A percentile compares a stretch with the other conserved stretches of the same genome.
phyloP scores from a whole-genome alignment of 2,113 vertebrate species.

The Protomyctophum bolini region DNA sequence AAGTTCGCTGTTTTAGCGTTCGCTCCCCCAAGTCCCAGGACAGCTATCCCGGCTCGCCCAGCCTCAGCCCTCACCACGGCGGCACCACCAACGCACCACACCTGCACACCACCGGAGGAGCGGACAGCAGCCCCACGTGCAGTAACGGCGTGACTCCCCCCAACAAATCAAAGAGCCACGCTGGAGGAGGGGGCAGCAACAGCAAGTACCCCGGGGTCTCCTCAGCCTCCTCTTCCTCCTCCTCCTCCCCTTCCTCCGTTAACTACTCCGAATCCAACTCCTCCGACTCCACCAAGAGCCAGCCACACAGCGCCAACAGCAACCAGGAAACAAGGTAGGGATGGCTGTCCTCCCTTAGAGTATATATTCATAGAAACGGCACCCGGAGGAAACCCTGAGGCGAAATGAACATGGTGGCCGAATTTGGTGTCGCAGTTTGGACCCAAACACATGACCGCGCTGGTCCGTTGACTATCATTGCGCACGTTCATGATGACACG shows the following conservation, averaged over 20 bases:
- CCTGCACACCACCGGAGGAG: slow-evolving; percentile 85
- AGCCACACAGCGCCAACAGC: slow-evolving; percentile 95
- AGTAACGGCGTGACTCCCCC: slow-evolving; percentile 90
- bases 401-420: too few species aligned
- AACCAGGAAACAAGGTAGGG: slow-evolving; percentile 95
- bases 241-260: slow-evolving; percentile 95
- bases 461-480: too few species aligned
- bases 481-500: too few species aligned
- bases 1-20: slow-evolving; percentile 90
- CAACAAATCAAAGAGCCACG: slow-evolving; percentile 89
- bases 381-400: too few species aligned
- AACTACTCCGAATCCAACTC: slow-evolving; percentile 99
- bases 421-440: too few species aligned
- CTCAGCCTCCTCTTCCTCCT: slow-evolving; percentile 91
- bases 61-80: slow-evolving; percentile 86
- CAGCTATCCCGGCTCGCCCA: slow-evolving; percentile 93
- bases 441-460: too few species aligned
- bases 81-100: slow-evolving; percentile 89
- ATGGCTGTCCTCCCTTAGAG: not conserved
- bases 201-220: slow-evolving; percentile 92
- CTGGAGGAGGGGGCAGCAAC: slow-evolving; percentile 31
- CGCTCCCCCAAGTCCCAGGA: slow-evolving; percentile 96
- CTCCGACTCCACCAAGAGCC: slow-evolving; percentile 97
- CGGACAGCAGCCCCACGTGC: slow-evolving; percentile 96
- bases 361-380: too few species aligned